Conservation (phyloP, 2,888 invertebrate species). For the Drosophila nr. perissopoda region DNA sequence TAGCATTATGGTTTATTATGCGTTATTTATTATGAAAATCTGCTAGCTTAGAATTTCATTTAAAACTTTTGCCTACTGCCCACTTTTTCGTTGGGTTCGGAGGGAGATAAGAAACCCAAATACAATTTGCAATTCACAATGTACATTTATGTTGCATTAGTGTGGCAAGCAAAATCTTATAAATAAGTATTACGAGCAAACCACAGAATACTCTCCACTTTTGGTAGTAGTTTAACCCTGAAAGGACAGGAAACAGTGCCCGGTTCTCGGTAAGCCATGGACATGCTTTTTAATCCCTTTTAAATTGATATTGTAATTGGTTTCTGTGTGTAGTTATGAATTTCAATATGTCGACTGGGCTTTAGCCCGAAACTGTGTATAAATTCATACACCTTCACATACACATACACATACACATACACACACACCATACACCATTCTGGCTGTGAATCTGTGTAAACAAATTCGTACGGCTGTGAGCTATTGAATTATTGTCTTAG, state of each 20-base stretch:
- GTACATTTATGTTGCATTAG: slow-evolving; percentile 27
- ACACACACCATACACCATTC: neutral
- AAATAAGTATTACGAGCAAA: slow-evolving; percentile 28
- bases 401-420: neutral
- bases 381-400: neutral
- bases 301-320: slow-evolving; percentile 82
- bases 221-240: slow-evolving; percentile 10
- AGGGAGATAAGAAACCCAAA: slow-evolving; percentile 32
- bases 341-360: slow-evolving; percentile 67
- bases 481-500: slow-evolving; percentile 40
- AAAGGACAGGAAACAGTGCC: neutral
- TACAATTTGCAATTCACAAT: slow-evolving; percentile 66
- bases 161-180: slow-evolving; percentile 25
- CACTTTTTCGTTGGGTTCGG: slow-evolving; percentile 22
- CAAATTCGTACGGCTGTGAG: slow-evolving; percentile 16
- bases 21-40: slow-evolving; percentile 76
- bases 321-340: slow-evolving; percentile 73
- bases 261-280: slow-evolving; percentile 44
- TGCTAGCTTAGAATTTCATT: slow-evolving; percentile 72
- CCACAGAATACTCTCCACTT: slow-evolving; percentile 8
- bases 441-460: slow-evolving; percentile 24
- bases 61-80: slow-evolving; percentile 33
- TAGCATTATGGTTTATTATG: slow-evolving; percentile 69
- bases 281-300: slow-evolving; percentile 74
- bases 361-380: slow-evolving; percentile 14